These are phyloP conservation scores for Lithobates sylvaticus DNA, from an alignment of 2,797 vertebrate genomes.

Conservation along the genomic window DNA sequence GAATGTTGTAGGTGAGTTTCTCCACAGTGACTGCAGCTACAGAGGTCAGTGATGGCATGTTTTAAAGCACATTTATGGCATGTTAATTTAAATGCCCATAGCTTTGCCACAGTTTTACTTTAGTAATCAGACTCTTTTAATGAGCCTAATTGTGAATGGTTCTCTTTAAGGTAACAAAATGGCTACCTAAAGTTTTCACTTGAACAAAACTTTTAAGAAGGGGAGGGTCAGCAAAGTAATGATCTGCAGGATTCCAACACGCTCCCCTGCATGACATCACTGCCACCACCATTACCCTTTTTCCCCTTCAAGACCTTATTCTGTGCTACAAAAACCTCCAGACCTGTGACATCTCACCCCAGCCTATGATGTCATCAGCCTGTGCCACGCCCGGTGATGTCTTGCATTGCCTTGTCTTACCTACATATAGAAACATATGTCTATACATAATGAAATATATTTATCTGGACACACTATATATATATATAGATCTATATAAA, in stretches of 20 bases:
- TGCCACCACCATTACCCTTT: constrained; percentile 45
- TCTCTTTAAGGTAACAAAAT: not conserved
- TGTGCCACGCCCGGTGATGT: constrained; percentile 56
- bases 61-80: no score
- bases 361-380: constrained; percentile 58
- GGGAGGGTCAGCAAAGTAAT: constrained; percentile 20
- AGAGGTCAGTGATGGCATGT: no score
- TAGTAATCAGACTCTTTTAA: no score
- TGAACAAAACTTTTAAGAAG: not conserved
- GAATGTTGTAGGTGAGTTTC: no score
- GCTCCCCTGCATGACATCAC: constrained; percentile 59
- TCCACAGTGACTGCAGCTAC: no score
- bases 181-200: not conserved
- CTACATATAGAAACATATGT: constrained; percentile 60
- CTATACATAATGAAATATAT: constrained; percentile 60
- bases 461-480: constrained; percentile 60
- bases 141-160: no score
- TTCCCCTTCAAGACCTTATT: constrained; percentile 36
- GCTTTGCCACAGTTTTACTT: no score
- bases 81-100: no score
- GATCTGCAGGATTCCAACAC: constrained; percentile 40
- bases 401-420: constrained; percentile 57
- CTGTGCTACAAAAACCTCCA: constrained; percentile 43
- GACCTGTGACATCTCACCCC: constrained; percentile 32
- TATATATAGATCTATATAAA: constrained; percentile 60